Evolutionary conservation across 2,113 vertebrate species (phyloP), one percentile per base, ranked within the genome.

Genomic region (Vulpes lagopus): DNA sequence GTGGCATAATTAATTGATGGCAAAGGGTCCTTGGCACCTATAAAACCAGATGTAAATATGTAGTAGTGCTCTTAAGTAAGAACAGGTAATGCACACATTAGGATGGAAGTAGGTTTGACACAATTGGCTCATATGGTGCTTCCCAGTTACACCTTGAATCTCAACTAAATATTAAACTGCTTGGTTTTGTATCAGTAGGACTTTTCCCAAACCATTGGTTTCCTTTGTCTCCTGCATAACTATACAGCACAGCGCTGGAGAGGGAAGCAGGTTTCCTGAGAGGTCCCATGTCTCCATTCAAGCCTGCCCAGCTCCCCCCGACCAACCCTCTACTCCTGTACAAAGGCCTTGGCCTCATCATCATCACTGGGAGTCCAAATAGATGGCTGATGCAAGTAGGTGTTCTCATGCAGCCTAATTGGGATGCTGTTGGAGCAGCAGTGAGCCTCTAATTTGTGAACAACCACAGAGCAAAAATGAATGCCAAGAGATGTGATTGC

Each of bases 341-440:
- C 0, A 8, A 23, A 64, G 27, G 8, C 5, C 22, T 12, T 1
- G 27, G 43, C 2, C 38, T 51, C 25, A 11, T 38, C 59, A 2
- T 30, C 65, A 65, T 82, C 73, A 32, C 11, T 60, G 20, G 38
- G 15, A 10, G n/a, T 49, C 19, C 53, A 60, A 64, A 30, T 27
- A 80, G 94, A 71, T 0, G 6, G 12, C n/a, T 15, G 49, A 60
- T 17, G 43, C 32, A 17, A 2, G 17, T 15, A 43, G 76, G 57
- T 38, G 20, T 20, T 49, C 20, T 5, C 1, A 10, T 20, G 25
- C 16, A 30, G 65, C 8, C 23, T n/a, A 1, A 8, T 0, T 23
- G 27, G 15, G 65, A 6, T 82, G 51, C 35, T 51, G 43, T 7
- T 8, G 17, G 67, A 69, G 38, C 25, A 74, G 35, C 71, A 19